These are phyloP conservation scores for Atractosteus spatula DNA, from an alignment of 2,113 vertebrate genomes.

Conservation along the genomic window DNA sequence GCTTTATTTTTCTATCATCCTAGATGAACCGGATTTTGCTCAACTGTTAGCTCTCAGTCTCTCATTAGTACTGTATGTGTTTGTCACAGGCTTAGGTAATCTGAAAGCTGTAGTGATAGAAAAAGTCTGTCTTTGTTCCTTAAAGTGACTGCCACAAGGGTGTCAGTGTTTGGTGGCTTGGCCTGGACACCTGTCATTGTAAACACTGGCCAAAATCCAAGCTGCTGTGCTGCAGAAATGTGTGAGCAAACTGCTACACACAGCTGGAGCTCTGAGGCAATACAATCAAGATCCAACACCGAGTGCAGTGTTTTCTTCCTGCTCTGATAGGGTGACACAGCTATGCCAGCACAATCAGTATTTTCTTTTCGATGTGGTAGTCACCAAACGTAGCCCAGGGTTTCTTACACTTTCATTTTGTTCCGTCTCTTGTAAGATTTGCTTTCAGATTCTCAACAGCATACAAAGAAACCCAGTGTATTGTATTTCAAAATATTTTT, in stretches of 20 bases:
- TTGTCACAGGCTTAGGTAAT: too few relatives aligned
- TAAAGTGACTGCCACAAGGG: not conserved
- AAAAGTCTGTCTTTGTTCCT: not conserved
- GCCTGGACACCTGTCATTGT: not conserved
- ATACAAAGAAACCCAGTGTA: too few relatives aligned
- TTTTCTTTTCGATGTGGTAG: not conserved
- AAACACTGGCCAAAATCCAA: not conserved
- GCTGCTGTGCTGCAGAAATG: not conserved
- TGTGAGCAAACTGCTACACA: not conserved
- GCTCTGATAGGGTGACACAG: not conserved
- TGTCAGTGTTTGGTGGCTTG: not conserved
- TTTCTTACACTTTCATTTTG: too few relatives aligned
- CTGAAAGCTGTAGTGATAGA: not conserved
- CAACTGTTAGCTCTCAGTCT: too few relatives aligned
- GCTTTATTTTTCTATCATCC: too few relatives aligned
- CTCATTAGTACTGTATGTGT: too few relatives aligned
- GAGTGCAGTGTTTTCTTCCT: not conserved
- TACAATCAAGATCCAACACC: not conserved
- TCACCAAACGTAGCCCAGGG: too few relatives aligned
- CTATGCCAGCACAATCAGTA: not conserved
- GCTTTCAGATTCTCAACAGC: too few relatives aligned
- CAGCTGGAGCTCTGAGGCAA: not conserved
- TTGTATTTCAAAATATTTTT: too few relatives aligned
- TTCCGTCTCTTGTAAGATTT: too few relatives aligned
- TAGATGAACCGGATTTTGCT: too few relatives aligned